Base-by-base conservation (phyloP, 2,113 vertebrate genomes). In the Chamaea fasciata region DNA sequence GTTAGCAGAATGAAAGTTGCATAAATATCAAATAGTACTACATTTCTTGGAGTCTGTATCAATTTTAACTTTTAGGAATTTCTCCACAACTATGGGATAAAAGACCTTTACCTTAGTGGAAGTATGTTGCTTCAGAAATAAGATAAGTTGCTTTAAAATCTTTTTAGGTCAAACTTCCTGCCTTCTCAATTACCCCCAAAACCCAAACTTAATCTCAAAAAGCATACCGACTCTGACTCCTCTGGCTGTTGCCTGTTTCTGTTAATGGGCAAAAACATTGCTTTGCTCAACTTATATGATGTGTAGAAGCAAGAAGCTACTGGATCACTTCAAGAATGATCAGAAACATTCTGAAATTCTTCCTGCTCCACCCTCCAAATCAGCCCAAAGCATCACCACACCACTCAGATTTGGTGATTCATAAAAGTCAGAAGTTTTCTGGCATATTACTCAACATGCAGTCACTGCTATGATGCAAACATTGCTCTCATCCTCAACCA, bases 381-480 rank as follows among this genome's bases (percentile, higher is more conserved):
- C 47, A 75, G n/a, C 64, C 27, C 62, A 76, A 47, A 96, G 46
- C 55, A 87, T 60, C 31, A 88, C 47, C 19, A 56, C 37, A 81
- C 24, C 21, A 49, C 49, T 94, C 37, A 85, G 22, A 71, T 79
- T 53, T 73, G 65, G 74, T 95, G 89, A 94, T 55, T 89, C 87
- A 94, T 42, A 64, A 75, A 95, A 28, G n/a, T 94, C n/a, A 57
- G 21, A 79, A 83, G 44, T 89, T 87, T 95, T 87, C 62, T 94
- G 77, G 87, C 63, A 83, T 84, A 89, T 95, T 95, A 95, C 91
- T 97, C 78, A 96, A 92, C 63, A 44, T 46, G 35, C 53, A 85
- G 85, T 91, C 82, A 93, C 44, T 77, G 78, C 57, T 87, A 16
- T 57, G 85, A 87, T 83, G 82, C 16, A 27, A 57, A 93, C 31